phyloP scores from a whole-genome alignment of 1,140 invertebrate species.

The Aricia agestis region DNA sequence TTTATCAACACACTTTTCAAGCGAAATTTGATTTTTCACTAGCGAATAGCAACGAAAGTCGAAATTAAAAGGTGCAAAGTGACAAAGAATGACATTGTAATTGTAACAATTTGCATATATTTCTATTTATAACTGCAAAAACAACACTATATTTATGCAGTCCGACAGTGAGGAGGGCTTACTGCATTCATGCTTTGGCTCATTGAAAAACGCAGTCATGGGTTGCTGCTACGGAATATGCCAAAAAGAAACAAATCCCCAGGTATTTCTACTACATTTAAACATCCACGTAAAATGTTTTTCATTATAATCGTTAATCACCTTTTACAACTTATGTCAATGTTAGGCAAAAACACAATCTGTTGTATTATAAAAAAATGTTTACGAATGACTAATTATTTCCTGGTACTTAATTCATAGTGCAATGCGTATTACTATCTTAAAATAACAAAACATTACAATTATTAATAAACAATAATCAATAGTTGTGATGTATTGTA shows the following conservation, averaged over 20 bases:
- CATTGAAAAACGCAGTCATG: conserved; percentile 68
- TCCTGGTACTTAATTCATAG: background rate
- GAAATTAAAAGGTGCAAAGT: background rate
- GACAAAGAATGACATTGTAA: background rate
- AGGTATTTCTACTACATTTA: conserved; percentile 53
- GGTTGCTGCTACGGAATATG: conserved; percentile 79
- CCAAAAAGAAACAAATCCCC: conserved; percentile 77
- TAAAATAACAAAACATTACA: conserved; percentile 1
- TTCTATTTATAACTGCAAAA: conserved; percentile 62
- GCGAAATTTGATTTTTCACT: too few species aligned
- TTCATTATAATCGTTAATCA: conserved; percentile 4
- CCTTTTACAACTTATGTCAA: background rate
- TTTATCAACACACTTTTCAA: background rate
- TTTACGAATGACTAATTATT: background rate
- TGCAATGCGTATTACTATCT: conserved; percentile 5
- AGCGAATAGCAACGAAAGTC: too few species aligned
- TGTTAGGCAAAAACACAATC: background rate
- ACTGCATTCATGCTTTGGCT: conserved; percentile 70
- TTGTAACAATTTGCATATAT: background rate
- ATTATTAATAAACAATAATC: background rate
- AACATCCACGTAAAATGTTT: conserved; percentile 25
- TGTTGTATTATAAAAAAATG: too few species aligned
- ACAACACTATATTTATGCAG: conserved; percentile 69
- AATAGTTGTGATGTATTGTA: too few species aligned
- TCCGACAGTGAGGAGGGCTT: conserved; percentile 58